Conservation (phyloP, 1,140 invertebrate species). For the Aphelinus atriplicis region DNA sequence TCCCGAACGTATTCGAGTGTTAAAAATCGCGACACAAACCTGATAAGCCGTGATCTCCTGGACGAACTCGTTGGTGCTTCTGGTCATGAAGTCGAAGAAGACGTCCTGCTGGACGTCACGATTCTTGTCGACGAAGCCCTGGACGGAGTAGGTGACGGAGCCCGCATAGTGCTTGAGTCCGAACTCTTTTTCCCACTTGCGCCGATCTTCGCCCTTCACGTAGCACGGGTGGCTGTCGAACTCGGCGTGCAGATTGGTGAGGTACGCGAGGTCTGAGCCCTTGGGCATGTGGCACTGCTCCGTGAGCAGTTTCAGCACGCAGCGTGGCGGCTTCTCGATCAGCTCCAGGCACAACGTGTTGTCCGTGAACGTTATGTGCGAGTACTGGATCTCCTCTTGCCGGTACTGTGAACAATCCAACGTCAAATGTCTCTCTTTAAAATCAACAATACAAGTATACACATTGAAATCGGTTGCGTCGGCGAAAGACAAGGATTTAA, state of each 20-base stretch:
- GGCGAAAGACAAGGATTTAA: too few relatives aligned
- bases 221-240: slow-evolving; percentile 88
- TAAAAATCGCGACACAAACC: slow-evolving; percentile 31
- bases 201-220: slow-evolving; percentile 85
- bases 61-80: slow-evolving; percentile 88
- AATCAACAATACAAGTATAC: not conserved
- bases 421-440: not conserved
- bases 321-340: slow-evolving; percentile 89
- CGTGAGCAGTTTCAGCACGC: slow-evolving; percentile 86
- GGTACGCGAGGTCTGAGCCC: slow-evolving; percentile 89
- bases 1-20: not conserved
- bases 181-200: slow-evolving; percentile 92
- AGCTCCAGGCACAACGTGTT: slow-evolving; percentile 89
- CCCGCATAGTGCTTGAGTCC: slow-evolving; percentile 95
- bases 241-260: slow-evolving; percentile 89
- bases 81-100: slow-evolving; percentile 91
- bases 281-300: slow-evolving; percentile 96
- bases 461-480: too few relatives aligned
- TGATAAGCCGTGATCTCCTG: slow-evolving; percentile 88
- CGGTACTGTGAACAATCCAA: slow-evolving; percentile 72
- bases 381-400: slow-evolving; percentile 88
- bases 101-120: slow-evolving; percentile 94
- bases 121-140: slow-evolving; percentile 98
- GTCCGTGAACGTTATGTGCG: slow-evolving; percentile 91
- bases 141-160: slow-evolving; percentile 88